Percentiles rank a stretch among this genome's conserved stretches.
These are phyloP conservation scores for Hymenopus coronatus DNA, from an alignment of 2,888 invertebrate species.

Conservation along the genomic window DNA sequence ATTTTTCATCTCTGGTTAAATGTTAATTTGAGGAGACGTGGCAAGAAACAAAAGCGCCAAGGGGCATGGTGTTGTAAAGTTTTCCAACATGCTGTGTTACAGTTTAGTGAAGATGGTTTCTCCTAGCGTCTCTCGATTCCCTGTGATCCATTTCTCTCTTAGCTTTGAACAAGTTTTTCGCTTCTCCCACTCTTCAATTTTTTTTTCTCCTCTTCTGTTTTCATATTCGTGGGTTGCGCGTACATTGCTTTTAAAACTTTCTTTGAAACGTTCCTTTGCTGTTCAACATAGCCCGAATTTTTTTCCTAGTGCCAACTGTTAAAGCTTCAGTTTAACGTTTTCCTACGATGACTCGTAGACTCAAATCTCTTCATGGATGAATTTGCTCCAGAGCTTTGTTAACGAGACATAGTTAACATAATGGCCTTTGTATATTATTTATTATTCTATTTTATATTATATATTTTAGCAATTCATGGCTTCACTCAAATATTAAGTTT, in stretches of 20 bases:
- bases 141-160: background rate
- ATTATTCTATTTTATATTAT: no score
- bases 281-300: background rate
- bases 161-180: background rate
- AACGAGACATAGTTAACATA: no score
- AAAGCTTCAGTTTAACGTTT: background rate
- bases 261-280: background rate
- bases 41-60: background rate
- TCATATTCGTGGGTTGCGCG: background rate
- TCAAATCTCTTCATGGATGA: no score
- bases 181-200: background rate
- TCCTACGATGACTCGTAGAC: background rate
- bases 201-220: background rate
- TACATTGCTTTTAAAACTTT: constrained; percentile 8
- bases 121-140: background rate
- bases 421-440: no score
- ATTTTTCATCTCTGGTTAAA: background rate
- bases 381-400: no score
- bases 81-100: background rate
- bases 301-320: background rate
- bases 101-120: background rate
- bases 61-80: background rate
- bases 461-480: no score
- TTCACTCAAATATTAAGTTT: no score
- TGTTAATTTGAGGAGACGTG: background rate